Evolutionary conservation across 1,140 invertebrate species (phyloP).

Genomic region (Drosophila lacteicornis): DNA sequence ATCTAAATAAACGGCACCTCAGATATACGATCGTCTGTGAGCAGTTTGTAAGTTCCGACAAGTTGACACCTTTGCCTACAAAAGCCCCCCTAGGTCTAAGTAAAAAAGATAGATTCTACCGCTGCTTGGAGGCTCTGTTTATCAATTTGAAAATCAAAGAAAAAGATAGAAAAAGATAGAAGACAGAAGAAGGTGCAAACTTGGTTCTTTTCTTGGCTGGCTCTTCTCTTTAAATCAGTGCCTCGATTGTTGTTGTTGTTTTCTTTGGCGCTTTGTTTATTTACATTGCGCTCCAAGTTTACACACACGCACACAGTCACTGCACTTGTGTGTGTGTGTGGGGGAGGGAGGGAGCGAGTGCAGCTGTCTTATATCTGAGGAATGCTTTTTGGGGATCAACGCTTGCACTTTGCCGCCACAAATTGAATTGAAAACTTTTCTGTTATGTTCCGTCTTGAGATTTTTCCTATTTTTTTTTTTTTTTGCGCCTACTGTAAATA

Average conservation of each 20-base stretch:
- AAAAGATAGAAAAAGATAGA: neutral
- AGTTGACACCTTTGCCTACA: slow-evolving; percentile 35
- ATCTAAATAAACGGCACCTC: slow-evolving; percentile 21
- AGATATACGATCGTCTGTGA: slow-evolving; percentile 5
- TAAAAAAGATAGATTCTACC: slow-evolving; percentile 23
- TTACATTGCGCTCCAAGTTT: slow-evolving; percentile 80
- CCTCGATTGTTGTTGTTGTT: slow-evolving; percentile 50
- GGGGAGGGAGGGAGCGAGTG: slow-evolving; percentile 31
- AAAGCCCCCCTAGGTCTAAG: slow-evolving; percentile 10
- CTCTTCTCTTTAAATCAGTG: slow-evolving; percentile 43
- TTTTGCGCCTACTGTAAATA: slow-evolving; percentile 55
- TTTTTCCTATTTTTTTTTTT: slow-evolving; percentile 9
- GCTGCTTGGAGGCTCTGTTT: slow-evolving; percentile 22
- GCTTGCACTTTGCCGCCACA: slow-evolving; percentile 39
- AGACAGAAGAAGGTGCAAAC: slow-evolving; percentile 40
- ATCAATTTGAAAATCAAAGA: slow-evolving; percentile 50
- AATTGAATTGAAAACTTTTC: slow-evolving; percentile 65
- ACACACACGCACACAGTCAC: slow-evolving; percentile 47
- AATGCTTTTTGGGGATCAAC: slow-evolving; percentile 51
- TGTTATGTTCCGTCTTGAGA: slow-evolving; percentile 42
- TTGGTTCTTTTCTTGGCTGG: slow-evolving; percentile 23
- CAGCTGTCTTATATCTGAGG: slow-evolving; percentile 59
- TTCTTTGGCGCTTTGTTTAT: slow-evolving; percentile 78
- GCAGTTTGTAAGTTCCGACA: slow-evolving; percentile 1
- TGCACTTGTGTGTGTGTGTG: slow-evolving; percentile 33